Percentiles rank a stretch among this genome's conserved stretches.
Evolutionary conservation across 2,888 invertebrate species (phyloP).

Genomic region (Zeuzera pyrina): DNA sequence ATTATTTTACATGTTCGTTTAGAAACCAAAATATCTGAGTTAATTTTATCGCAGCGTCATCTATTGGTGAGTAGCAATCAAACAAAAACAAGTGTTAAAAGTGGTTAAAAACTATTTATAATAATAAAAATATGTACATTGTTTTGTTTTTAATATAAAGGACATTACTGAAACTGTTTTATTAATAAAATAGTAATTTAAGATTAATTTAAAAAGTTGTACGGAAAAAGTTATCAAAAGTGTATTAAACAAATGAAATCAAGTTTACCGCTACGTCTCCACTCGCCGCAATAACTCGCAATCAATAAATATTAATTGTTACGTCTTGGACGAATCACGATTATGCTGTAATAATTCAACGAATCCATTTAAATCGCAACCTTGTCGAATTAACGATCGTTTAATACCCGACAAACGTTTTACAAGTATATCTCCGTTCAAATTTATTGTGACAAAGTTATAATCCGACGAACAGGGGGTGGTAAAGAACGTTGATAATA

Average conservation of each 20-base stretch:
- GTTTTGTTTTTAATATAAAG: too few species aligned
- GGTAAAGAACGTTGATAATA: conserved; percentile 29
- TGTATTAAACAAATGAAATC: neutral
- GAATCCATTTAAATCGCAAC: conserved; percentile 24
- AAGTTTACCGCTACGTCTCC: neutral
- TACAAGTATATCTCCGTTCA: too few species aligned
- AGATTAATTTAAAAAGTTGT: too few species aligned
- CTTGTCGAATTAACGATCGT: conserved; percentile 17
- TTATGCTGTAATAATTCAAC: conserved; percentile 18
- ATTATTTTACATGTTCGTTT: too few species aligned
- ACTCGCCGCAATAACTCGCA: neutral
- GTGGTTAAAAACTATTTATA: too few species aligned
- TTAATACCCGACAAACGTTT: conserved; percentile 3
- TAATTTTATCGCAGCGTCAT: conserved; percentile 17
- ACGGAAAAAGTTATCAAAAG: too few species aligned
- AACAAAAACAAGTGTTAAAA: neutral
- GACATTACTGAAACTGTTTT: too few species aligned
- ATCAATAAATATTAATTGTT: conserved; percentile 12
- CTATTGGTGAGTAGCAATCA: conserved; percentile 24
- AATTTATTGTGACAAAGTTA: conserved; percentile 22
- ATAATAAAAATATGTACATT: too few species aligned
- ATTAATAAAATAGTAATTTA: too few species aligned
- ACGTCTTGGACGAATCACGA: conserved; percentile 15
- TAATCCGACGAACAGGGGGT: conserved; percentile 17
- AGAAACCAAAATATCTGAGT: neutral